Conservation (phyloP, 2,888 invertebrate species). For the Cerastis rubricosa region DNA sequence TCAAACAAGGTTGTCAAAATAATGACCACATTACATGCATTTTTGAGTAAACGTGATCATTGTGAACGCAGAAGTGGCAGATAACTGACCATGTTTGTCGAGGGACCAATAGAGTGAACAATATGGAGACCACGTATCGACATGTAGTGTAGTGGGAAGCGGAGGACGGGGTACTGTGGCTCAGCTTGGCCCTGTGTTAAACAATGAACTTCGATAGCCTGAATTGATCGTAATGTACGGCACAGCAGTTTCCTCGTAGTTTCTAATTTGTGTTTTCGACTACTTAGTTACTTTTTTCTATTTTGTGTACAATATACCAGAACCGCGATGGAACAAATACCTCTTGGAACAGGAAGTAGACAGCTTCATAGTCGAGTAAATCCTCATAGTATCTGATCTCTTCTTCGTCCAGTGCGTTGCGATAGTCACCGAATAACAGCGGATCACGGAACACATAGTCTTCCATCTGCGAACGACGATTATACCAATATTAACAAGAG, state of each 20-base stretch:
- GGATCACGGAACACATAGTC: slow-evolving; percentile 96
- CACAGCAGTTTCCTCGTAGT: not conserved
- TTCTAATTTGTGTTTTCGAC: no score
- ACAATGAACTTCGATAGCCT: not conserved
- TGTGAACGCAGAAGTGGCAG: not conserved
- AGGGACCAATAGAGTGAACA: not conserved
- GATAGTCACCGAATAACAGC: slow-evolving; percentile 96
- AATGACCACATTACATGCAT: no score
- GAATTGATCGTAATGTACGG: not conserved
- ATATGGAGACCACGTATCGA: not conserved
- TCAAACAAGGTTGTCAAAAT: no score
- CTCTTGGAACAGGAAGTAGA: slow-evolving; percentile 97
- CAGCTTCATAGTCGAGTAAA: slow-evolving; percentile 96
- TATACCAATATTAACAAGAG: not conserved
- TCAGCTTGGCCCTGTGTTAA: no score
- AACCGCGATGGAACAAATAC: slow-evolving; percentile 78
- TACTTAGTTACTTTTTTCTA: not conserved
- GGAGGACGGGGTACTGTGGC: no score
- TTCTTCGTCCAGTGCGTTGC: slow-evolving; percentile 95
- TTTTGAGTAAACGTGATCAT: not conserved
- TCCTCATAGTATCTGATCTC: slow-evolving; percentile 97
- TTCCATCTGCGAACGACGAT: slow-evolving; percentile 79
- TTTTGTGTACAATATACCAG: not conserved
- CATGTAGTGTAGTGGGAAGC: not conserved
- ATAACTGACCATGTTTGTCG: not conserved